Conservation (phyloP, 2,113 vertebrate species). For the Oncorhynchus mykiss region DNA sequence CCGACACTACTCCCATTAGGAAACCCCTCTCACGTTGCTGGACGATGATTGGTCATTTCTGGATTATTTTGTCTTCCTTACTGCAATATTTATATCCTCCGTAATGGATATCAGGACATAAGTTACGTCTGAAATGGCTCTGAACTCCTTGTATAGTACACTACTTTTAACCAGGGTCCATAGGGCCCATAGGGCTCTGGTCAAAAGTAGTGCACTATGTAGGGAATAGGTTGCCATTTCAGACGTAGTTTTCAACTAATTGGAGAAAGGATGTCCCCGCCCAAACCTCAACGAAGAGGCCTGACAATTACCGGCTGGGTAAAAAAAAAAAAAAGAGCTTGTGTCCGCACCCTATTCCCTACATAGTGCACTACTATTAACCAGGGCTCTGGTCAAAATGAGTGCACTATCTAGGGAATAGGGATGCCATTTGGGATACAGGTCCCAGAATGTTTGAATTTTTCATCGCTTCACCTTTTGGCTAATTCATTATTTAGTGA, state of each 20-base stretch:
- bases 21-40: conserved; percentile 31
- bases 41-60: conserved; percentile 64
- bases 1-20: conserved; percentile 21
- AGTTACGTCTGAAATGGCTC: too few species aligned
- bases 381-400: too few species aligned
- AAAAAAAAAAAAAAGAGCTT: conserved; percentile 43
- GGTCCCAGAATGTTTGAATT: conserved; percentile 44
- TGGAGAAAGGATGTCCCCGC: conserved; percentile 38
- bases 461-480: conserved; percentile 70
- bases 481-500: conserved; percentile 77
- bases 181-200: too few species aligned
- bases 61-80: conserved; percentile 66
- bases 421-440: too few species aligned
- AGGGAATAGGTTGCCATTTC: too few species aligned
- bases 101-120: conserved; percentile 59
- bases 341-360: too few species aligned
- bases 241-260: conserved; percentile 45
- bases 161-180: too few species aligned
- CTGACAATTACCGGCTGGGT: conserved; percentile 47
- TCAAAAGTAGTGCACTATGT: too few species aligned
- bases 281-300: conserved; percentile 30
- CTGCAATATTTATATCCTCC: conserved; percentile 69
- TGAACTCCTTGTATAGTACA: too few species aligned
- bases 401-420: too few species aligned
- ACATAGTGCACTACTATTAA: too few species aligned